Conservation (phyloP, 2,113 vertebrate species). For the Dascyllus trimaculatus region DNA sequence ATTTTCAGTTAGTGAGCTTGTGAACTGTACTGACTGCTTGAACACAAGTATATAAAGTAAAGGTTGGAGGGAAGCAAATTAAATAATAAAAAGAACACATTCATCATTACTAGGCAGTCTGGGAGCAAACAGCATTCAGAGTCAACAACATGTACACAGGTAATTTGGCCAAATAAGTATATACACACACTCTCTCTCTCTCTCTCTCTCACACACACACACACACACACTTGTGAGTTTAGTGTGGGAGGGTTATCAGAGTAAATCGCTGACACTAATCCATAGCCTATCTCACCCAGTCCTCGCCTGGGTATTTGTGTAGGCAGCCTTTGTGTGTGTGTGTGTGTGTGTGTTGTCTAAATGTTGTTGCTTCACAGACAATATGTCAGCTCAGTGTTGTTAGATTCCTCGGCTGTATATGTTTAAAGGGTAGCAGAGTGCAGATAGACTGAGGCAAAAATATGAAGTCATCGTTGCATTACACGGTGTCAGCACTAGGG, state of each 20-base stretch:
- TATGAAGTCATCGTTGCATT: conserved; percentile 26
- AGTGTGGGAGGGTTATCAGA: conserved; percentile 49
- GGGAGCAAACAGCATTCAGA: too few species aligned
- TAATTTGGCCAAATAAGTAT: too few species aligned
- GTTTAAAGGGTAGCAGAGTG: not conserved
- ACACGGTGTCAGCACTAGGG: conserved; percentile 4
- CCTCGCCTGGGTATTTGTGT: conserved; percentile 33
- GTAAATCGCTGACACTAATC: conserved; percentile 64
- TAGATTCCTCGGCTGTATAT: too few species aligned
- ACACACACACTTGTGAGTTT: conserved; percentile 8
- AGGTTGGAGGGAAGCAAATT: not conserved
- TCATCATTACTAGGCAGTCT: too few species aligned
- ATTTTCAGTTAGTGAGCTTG: too few species aligned
- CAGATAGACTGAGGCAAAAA: conserved; percentile 3
- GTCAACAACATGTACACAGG: too few species aligned
- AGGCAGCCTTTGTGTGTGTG: conserved; percentile 19
- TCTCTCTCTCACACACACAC: too few species aligned
- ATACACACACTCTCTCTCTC: too few species aligned
- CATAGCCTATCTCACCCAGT: conserved; percentile 22
- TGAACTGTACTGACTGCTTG: too few species aligned
- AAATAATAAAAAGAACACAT: not conserved
- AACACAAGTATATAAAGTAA: not conserved
- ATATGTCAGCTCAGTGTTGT: too few species aligned
- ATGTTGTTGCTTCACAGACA: too few species aligned
- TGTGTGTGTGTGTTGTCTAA: not conserved